Evolutionary conservation across 1,140 invertebrate genomes (phyloP).

Genomic region (Megalonaias nervosa): DNA sequence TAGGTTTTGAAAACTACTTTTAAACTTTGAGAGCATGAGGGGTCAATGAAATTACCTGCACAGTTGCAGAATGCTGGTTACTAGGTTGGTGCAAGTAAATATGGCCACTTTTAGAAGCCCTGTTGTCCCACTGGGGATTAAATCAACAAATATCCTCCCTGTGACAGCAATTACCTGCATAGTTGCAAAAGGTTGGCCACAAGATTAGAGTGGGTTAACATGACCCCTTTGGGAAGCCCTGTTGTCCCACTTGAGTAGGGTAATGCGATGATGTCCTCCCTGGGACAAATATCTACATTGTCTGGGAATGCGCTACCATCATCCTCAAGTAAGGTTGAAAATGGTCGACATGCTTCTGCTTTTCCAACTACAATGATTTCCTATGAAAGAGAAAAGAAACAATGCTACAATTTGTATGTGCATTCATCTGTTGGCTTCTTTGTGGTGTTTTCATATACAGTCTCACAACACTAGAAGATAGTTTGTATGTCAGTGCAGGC

Average conservation of each 20-base stretch:
- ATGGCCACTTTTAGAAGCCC: conserved; percentile 65
- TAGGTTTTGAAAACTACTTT: too few relatives aligned
- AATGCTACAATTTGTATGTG: background rate
- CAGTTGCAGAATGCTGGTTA: conserved; percentile 45
- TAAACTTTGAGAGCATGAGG: too few relatives aligned
- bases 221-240: conserved; percentile 65
- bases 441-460: too few relatives aligned
- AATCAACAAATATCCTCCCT: too few relatives aligned
- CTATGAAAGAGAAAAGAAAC: conserved; percentile 32
- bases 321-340: conserved; percentile 54
- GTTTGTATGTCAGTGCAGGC: too few relatives aligned
- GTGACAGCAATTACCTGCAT: conserved; percentile 8
- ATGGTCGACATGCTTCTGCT: conserved; percentile 46
- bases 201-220: conserved; percentile 61
- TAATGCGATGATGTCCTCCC: conserved; percentile 48
- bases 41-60: too few relatives aligned
- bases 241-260: conserved; percentile 66
- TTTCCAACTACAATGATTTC: conserved; percentile 58
- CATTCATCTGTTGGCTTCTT: too few relatives aligned
- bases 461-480: too few relatives aligned
- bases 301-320: conserved; percentile 54
- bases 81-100: conserved; percentile 57
- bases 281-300: conserved; percentile 44
- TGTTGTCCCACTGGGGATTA: conserved; percentile 55
- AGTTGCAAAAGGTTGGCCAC: conserved; percentile 49